Base-by-base conservation (phyloP, 1,140 invertebrate species). In the Anagrus nilaparvatae region DNA sequence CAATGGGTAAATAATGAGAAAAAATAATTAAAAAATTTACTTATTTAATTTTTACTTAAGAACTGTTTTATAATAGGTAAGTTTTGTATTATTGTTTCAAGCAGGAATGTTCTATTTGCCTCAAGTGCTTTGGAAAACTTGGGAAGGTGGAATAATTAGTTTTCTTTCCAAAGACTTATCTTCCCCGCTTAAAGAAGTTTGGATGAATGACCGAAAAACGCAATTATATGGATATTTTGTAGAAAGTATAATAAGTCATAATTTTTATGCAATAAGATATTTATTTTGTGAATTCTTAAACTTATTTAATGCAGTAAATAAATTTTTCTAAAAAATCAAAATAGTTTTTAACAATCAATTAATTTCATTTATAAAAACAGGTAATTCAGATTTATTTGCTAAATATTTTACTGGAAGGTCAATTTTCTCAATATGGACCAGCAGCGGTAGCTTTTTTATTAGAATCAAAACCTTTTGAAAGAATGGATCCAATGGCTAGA, bases 281-380 rank as follows among this genome's bases (percentile, higher is more conserved):
- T 71, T 78, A 13, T 58, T 82, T 19, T 86, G 82, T 58, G 83
- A 88, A 61, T 36, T 82, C 10, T 61, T 84, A 12, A 84, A 84
- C 56, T 71, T 85, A 36, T 28, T 68, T 4, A 84, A 83, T 65
- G 75, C 76, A 29, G 54, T 72, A 48, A 44, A 47, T 50, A 48
- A 20, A 16, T 31, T n/a, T 14, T 13, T 13, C 10, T 8, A 23
- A 23, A 40, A 44, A 34, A 42, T 48, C 38, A n/a, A n/a, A n/a
- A n/a, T n/a, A n/a, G n/a, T n/a, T n/a, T n/a, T n/a, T n/a, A n/a
- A n/a, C n/a, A n/a, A n/a, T n/a, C n/a, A n/a, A n/a, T n/a, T n/a
- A n/a, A n/a, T n/a, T n/a, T n/a, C n/a, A n/a, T n/a, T n/a, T 23
- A 34, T 48, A 48, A 41, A 43, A 44, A 3, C 32, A 60, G 59